Conservation (phyloP, 2,797 vertebrate genomes). For the Dendrocincla fuliginosa region DNA sequence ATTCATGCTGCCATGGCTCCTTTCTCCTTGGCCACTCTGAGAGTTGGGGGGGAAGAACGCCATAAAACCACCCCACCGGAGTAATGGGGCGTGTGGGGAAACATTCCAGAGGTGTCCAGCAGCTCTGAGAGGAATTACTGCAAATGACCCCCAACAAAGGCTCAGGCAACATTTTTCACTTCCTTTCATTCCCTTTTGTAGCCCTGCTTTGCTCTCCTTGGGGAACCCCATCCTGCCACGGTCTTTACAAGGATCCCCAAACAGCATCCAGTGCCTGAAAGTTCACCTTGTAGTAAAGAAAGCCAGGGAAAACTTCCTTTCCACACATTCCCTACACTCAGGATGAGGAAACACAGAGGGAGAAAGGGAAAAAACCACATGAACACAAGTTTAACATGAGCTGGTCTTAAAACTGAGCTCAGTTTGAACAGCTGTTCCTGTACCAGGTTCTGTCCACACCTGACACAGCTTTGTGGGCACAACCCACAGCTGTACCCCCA, state of each 20-base stretch:
- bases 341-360: neutral
- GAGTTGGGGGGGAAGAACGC: neutral
- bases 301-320: neutral
- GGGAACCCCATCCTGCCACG: neutral
- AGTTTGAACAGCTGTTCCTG: neutral
- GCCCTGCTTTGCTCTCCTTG: neutral
- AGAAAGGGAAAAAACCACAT: neutral
- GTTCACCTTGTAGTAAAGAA: neutral
- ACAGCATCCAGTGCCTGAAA: neutral
- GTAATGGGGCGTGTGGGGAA: neutral
- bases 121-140: neutral
- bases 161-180: neutral
- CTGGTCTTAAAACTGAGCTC: neutral
- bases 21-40: neutral
- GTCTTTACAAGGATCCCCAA: neutral
- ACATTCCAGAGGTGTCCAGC: neutral
- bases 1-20: neutral
- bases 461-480: neutral
- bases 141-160: neutral
- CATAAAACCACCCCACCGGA: neutral
- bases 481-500: rapidly evolving
- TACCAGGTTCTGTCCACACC: neutral
- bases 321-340: neutral
- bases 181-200: neutral
- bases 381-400: neutral